These are phyloP conservation scores for Eustalomyia histrio DNA, from an alignment of 2,888 invertebrate genomes.

Conservation along the genomic window DNA sequence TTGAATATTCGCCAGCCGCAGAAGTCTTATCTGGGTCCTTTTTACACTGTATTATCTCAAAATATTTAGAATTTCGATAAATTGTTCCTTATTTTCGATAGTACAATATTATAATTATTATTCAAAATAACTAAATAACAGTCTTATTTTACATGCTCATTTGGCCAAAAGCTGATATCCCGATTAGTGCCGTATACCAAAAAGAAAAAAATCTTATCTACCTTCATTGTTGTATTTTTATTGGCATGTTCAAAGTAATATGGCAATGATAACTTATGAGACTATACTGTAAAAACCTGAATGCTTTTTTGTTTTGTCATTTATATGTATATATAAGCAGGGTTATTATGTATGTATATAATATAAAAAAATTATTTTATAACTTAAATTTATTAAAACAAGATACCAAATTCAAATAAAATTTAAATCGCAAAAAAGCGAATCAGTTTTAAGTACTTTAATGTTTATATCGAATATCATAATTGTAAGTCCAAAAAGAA, in stretches of 20 bases:
- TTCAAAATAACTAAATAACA: too few relatives aligned
- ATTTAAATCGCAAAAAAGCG: background rate
- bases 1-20: too few relatives aligned
- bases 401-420: slow-evolving; percentile 35
- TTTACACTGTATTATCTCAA: too few relatives aligned
- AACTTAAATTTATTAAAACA: background rate
- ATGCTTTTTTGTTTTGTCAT: slow-evolving; percentile 3
- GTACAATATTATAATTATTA: too few relatives aligned
- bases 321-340: slow-evolving; percentile 12
- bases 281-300: slow-evolving; percentile 24
- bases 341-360: slow-evolving; percentile 26
- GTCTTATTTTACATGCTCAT: too few relatives aligned
- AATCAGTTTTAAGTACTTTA: background rate
- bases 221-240: background rate
- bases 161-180: too few relatives aligned
- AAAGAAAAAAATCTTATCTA: background rate
- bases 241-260: background rate
- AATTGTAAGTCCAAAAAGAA: background rate
- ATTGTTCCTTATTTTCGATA: too few relatives aligned
- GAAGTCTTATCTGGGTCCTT: too few relatives aligned
- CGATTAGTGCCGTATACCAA: too few relatives aligned
- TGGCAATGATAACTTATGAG: slow-evolving; percentile 14
- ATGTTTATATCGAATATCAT: background rate
- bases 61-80: too few relatives aligned
- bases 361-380: background rate